A percentile compares a stretch with the other conserved stretches of the same genome.
Evolutionary conservation across 64 coral and sea anemone genomes (phyloP).

Genomic region (Pachyseris speciosa): DNA sequence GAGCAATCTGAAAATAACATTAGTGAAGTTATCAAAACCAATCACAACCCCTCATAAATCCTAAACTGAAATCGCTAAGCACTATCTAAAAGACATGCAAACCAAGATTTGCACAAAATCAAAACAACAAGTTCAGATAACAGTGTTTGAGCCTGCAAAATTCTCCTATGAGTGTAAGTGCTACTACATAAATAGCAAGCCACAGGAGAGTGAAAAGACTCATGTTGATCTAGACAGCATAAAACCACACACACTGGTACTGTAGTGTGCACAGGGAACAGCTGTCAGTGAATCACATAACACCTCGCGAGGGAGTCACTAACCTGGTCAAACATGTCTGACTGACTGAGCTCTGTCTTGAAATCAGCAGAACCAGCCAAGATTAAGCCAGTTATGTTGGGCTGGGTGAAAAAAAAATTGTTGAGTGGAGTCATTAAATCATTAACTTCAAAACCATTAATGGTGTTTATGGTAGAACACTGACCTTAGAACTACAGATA

Average conservation of each 20-base stretch:
- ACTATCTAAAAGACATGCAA: too few relatives aligned
- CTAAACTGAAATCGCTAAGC: not conserved
- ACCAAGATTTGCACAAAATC: too few relatives aligned
- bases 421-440: not conserved
- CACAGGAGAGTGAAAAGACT: constrained; percentile 94
- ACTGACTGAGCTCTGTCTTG: constrained; percentile 98
- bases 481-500: too few relatives aligned
- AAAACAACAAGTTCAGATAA: too few relatives aligned
- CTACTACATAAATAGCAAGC: not conserved
- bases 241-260: constrained; percentile 81
- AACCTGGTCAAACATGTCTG: constrained; percentile 99
- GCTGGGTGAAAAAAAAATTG: constrained; percentile 59
- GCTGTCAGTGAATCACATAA: too few relatives aligned
- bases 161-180: constrained; percentile 37
- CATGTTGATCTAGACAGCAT: constrained; percentile 90
- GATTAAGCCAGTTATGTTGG: constrained; percentile 97
- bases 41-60: too few relatives aligned
- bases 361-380: constrained; percentile 98
- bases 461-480: too few relatives aligned
- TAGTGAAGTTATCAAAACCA: too few relatives aligned
- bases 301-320: too few relatives aligned
- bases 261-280: constrained; percentile 84
- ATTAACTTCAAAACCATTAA: too few relatives aligned
- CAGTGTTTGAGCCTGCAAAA: constrained; percentile 74
- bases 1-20: too few relatives aligned